A percentile compares a stretch with the other conserved stretches of the same genome.
phyloP scores from a whole-genome alignment of 1,140 invertebrate species.

The Drosophila baimaii region DNA sequence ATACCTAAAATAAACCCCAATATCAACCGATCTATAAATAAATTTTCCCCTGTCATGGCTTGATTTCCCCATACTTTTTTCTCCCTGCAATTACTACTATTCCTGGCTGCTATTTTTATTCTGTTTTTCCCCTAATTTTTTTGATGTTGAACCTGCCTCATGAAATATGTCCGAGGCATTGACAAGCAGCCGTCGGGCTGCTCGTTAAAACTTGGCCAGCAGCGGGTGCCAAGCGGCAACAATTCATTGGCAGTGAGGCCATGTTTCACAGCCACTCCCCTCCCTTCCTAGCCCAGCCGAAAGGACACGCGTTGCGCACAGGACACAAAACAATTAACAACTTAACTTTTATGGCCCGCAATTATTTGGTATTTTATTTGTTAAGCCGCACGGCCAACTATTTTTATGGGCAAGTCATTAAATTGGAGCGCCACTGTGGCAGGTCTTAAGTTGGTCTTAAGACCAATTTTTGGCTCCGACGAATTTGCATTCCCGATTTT shows the following conservation, averaged over 20 bases:
- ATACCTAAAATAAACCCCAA: not conserved
- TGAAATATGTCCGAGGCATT: conserved; percentile 68
- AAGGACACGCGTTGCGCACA: conserved; percentile 59
- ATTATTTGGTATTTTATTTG: conserved; percentile 80
- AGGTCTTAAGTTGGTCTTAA: conserved; percentile 12
- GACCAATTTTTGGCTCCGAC: conserved; percentile 26
- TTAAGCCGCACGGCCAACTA: conserved; percentile 59
- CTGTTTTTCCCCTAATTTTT: conserved; percentile 11
- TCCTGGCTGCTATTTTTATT: conserved; percentile 10
- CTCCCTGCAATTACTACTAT: not conserved
- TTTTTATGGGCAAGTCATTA: conserved; percentile 65
- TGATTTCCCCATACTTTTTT: not conserved
- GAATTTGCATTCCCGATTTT: conserved; percentile 55
- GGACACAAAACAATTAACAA: conserved; percentile 72
- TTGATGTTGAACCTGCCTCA: conserved; percentile 22
- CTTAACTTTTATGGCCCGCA: conserved; percentile 78
- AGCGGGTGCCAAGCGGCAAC: conserved; percentile 31
- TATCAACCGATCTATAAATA: not conserved
- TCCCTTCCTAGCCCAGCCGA: not conserved
- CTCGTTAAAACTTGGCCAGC: conserved; percentile 62
- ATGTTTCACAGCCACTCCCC: conserved; percentile 23
- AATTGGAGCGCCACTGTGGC: conserved; percentile 48
- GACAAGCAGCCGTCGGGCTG: conserved; percentile 53
- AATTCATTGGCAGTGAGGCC: conserved; percentile 45
- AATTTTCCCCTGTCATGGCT: not conserved